These are phyloP conservation scores for Cryptoblepharus egeriae DNA, from an alignment of 2,797 vertebrate species.

Conservation along the genomic window DNA sequence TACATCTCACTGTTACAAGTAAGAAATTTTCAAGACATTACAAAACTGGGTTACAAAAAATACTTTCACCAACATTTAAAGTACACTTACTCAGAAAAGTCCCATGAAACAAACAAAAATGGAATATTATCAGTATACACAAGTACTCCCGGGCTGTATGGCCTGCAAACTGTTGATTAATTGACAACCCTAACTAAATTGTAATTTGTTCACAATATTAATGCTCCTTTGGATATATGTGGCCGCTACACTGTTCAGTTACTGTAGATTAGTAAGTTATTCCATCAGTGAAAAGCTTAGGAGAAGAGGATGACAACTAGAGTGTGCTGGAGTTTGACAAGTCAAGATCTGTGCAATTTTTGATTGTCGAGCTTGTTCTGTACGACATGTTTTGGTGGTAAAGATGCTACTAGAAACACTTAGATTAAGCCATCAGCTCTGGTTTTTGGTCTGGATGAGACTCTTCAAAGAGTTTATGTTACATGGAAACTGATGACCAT, in stretches of 20 bases:
- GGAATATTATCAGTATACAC: no score
- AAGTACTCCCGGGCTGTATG: background rate
- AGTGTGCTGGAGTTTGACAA: background rate
- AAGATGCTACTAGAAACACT: constrained; percentile 4
- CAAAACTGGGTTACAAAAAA: background rate
- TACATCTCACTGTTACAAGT: no score
- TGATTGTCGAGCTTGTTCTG: background rate
- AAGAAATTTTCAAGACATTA: background rate
- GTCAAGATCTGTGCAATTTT: constrained; percentile 4
- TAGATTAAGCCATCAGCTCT: constrained; percentile 23
- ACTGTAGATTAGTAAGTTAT: background rate
- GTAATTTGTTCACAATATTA: background rate
- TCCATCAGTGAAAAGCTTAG: background rate
- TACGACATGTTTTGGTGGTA: background rate
- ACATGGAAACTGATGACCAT: background rate
- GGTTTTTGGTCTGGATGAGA: constrained; percentile 1
- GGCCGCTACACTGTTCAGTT: background rate
- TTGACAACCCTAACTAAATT: background rate
- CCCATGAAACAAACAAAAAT: background rate
- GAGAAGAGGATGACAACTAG: background rate
- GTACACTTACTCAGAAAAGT: background rate
- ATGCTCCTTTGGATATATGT: background rate
- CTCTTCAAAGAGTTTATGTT: constrained; percentile 9
- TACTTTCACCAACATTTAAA: background rate
- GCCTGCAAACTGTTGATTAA: background rate